phyloP scores from a whole-genome alignment of 1,140 invertebrate species.

The Polyergus mexicanus region DNA sequence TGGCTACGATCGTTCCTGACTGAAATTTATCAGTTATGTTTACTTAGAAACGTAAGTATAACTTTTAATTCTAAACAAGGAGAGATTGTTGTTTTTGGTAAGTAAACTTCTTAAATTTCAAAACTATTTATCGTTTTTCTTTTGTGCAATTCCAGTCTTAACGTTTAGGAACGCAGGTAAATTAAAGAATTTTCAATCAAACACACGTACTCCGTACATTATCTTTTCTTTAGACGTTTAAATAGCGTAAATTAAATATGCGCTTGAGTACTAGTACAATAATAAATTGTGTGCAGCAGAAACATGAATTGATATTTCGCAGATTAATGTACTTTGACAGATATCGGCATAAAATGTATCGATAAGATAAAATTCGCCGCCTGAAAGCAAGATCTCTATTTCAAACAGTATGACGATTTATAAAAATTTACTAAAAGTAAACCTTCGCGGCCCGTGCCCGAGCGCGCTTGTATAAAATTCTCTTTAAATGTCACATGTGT shows the following conservation, averaged over 20 bases:
- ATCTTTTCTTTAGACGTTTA: not conserved
- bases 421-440: conserved; percentile 41
- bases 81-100: not conserved
- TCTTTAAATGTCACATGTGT: conserved; percentile 38
- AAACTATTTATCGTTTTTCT: not conserved
- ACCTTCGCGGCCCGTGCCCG: not conserved
- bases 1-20: conserved; percentile 14
- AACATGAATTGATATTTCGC: conserved; percentile 11
- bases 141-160: conserved; percentile 27
- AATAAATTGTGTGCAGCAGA: not conserved
- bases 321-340: not conserved
- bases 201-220: not conserved
- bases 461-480: conserved; percentile 28
- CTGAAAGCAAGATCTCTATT: conserved; percentile 15
- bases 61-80: not conserved
- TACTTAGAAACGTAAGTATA: not conserved
- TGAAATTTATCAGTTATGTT: conserved; percentile 21
- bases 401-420: conserved; percentile 45
- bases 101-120: not conserved
- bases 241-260: not conserved
- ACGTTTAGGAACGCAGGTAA: conserved; percentile 23
- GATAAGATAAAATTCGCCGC: conserved; percentile 4
- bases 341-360: conserved; percentile 21
- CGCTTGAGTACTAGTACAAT: not conserved
- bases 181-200: not conserved